These are phyloP conservation scores for Bostrychus sinensis DNA, from an alignment of 2,113 vertebrate species.

Conservation along the genomic window DNA sequence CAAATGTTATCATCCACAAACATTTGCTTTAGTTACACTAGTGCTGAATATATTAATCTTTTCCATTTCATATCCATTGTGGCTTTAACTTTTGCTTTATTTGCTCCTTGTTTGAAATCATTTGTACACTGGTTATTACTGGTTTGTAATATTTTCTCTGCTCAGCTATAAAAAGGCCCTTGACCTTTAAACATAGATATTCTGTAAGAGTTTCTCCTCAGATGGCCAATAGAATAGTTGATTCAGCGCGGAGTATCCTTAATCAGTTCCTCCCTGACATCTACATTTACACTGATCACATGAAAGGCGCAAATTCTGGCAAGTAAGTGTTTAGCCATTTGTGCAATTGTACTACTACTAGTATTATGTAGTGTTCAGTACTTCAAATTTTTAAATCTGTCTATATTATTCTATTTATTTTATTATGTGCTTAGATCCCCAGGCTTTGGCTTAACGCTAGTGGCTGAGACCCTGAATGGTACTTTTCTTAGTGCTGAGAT, in stretches of 20 bases:
- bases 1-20: no score
- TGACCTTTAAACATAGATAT: conserved; percentile 80
- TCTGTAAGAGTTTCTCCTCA: conserved; percentile 95
- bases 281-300: conserved; percentile 97
- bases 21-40: no score
- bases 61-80: no score
- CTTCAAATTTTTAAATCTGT: background rate
- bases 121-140: background rate
- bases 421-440: conserved; percentile 84
- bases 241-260: conserved; percentile 88
- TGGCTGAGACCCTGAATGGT: conserved; percentile 91
- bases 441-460: conserved; percentile 90
- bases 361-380: background rate
- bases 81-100: no score
- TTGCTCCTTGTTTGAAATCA: no score
- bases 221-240: conserved; percentile 96
- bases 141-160: background rate
- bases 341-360: background rate
- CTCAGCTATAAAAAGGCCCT: conserved; percentile 36
- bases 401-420: background rate
- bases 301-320: conserved; percentile 91
- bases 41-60: no score
- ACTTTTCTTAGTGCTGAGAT: conserved; percentile 90
- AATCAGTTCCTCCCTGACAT: conserved; percentile 96
- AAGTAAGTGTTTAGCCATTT: conserved; percentile 83